Base-by-base conservation (phyloP, 1,140 invertebrate genomes). In the Thaumetopoea pityocampa region DNA sequence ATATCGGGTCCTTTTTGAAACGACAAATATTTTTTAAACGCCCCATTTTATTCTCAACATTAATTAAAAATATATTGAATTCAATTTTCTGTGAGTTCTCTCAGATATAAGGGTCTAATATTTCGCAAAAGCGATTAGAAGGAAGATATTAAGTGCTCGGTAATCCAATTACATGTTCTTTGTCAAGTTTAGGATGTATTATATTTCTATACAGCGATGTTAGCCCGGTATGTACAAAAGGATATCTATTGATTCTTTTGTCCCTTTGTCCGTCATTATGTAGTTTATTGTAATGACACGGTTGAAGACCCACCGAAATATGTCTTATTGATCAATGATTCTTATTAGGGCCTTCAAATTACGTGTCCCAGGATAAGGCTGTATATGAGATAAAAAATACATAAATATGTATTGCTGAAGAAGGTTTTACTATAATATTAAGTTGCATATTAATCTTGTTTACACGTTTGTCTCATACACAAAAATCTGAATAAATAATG, bases 151-250 rank as follows among this genome's bases (percentile, higher is more conserved):
- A 72, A 83, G 65, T 65, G 60, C 67, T 66, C 55, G 38, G 77
- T 78, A 78, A 84, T 81, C 74, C 79, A 78, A 81, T 81, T 77
- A 67, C 70, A 63, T 58, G 47, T 73, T 61, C 71, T 77, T 83
- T 83, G 77, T 83, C 60, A 65, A 58, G 62, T 61, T 73, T 79
- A 67, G 70, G 72, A 79, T 77, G 67, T 80, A 81, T 81, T 81
- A 81, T 83, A 53, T 83, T 81, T 79, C 77, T 70, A 68, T 68
- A 49, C 62, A 68, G 48, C 57, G 63, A 68, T 77, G 66, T 71
- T 71, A 62, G 43, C 49, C 58, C n/a, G n/a, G 17, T 41, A 70
- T 72, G 24, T 68, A 71, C 56, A 60, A 47, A 59, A 50, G 55
- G 48, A 66, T 71, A 47, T 64, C 65, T 70, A 66, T 71, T 60